Conservation (phyloP, 2,888 invertebrate genomes). For the Geophilus truncorum region DNA sequence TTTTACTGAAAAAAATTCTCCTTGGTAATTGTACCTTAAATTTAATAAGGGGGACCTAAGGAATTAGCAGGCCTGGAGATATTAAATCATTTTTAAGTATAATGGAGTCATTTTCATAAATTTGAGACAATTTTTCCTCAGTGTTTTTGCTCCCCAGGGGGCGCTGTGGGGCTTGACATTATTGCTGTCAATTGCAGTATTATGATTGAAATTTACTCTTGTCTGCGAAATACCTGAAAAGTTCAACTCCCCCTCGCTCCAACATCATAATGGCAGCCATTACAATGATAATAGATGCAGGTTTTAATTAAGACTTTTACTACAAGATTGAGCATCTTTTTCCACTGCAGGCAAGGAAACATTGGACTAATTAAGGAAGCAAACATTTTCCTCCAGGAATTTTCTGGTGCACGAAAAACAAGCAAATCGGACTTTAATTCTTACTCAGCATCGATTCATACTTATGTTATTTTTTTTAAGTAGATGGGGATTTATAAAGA, state of each 20-base stretch:
- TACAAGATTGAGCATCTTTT: slow-evolving; percentile 28
- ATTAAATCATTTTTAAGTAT: slow-evolving; percentile 34
- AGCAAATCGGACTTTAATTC: background rate
- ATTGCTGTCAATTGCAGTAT: slow-evolving; percentile 30
- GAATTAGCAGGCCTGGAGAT: slow-evolving; percentile 1
- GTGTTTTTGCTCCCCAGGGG: background rate
- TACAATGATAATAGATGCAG: slow-evolving; percentile 32
- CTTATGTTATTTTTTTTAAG: no score
- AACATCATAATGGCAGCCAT: slow-evolving; percentile 8
- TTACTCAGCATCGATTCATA: background rate
- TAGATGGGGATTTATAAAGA: no score
- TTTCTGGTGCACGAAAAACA: background rate
- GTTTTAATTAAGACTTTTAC: slow-evolving; percentile 34
- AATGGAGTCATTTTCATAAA: slow-evolving; percentile 35
- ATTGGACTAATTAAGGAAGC: slow-evolving; percentile 33
- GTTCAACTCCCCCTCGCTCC: background rate
- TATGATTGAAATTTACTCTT: slow-evolving; percentile 35
- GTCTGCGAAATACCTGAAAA: slow-evolving; percentile 33
- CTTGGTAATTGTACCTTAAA: slow-evolving; percentile 28
- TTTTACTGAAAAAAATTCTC: no score
- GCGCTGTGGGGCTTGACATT: slow-evolving; percentile 14
- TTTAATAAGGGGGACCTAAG: slow-evolving; percentile 13
- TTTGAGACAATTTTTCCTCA: slow-evolving; percentile 10
- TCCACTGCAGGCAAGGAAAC: slow-evolving; percentile 29
- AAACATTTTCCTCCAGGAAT: slow-evolving; percentile 34